These are phyloP conservation scores for Cebidichthys violaceus DNA, from an alignment of 2,113 vertebrate genomes.

Conservation along the genomic window DNA sequence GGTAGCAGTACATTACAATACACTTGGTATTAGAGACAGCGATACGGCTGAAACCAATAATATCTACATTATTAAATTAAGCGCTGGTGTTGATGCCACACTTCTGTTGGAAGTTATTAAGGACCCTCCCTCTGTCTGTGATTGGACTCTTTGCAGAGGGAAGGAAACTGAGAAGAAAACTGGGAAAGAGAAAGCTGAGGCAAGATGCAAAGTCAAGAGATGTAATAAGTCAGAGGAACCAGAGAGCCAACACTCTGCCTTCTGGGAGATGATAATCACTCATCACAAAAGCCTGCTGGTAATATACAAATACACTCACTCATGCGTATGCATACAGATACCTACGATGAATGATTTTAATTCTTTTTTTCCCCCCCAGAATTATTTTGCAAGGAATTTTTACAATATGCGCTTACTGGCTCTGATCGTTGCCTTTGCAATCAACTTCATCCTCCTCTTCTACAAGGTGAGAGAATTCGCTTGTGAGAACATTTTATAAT, in stretches of 20 bases:
- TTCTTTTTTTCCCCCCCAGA: constrained; percentile 78
- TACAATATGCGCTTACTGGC: constrained; percentile 96
- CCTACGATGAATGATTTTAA: constrained; percentile 21
- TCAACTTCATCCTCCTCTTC: constrained; percentile 98
- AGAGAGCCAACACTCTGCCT: constrained; percentile 87
- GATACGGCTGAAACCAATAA: not conserved
- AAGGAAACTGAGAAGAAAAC: constrained; percentile 86
- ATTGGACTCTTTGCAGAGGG: constrained; percentile 60
- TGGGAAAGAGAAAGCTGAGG: constrained; percentile 80
- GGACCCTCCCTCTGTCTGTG: constrained; percentile 17
- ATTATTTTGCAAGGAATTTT: constrained; percentile 96
- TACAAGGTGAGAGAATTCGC: constrained; percentile 89
- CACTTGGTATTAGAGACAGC: not conserved
- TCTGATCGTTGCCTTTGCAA: constrained; percentile 93
- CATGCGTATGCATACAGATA: not conserved
- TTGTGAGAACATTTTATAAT: not conserved
- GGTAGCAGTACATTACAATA: not conserved
- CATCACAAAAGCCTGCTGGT: constrained; percentile 93
- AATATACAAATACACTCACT: constrained; percentile 60
- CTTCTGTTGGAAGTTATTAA: not conserved
- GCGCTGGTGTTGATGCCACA: not conserved
- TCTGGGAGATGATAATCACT: constrained; percentile 91
- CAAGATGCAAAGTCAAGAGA: constrained; percentile 81
- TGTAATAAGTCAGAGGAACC: constrained; percentile 85
- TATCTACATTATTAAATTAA: not conserved